A percentile compares a stretch with the other conserved stretches of the same genome.
These are phyloP conservation scores for Odontomyia ornata DNA, from an alignment of 2,888 invertebrate genomes.

Conservation along the genomic window DNA sequence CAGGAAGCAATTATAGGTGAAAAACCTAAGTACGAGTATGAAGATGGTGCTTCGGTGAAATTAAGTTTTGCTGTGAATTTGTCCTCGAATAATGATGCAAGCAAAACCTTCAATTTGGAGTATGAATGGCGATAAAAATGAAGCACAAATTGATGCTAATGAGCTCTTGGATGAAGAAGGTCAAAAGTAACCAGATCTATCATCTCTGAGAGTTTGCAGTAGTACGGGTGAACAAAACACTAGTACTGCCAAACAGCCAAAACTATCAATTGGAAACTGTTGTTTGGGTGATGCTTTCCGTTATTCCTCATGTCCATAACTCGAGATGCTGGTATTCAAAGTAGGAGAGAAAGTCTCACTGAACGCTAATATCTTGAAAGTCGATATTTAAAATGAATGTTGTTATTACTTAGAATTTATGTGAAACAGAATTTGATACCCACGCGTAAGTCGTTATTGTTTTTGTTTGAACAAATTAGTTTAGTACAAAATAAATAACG, in stretches of 20 bases:
- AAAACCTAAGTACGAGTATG: conserved; percentile 79
- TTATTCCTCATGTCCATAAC: conserved; percentile 95
- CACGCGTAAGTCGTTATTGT: conserved; percentile 6
- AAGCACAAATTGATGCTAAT: conserved; percentile 86
- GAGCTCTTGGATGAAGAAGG: too few species aligned
- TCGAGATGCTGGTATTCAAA: conserved; percentile 99
- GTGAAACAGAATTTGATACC: conserved; percentile 27
- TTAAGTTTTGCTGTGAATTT: conserved; percentile 64
- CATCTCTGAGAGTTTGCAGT: conserved; percentile 84
- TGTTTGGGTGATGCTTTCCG: conserved; percentile 99
- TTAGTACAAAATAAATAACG: not conserved
- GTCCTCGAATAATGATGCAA: conserved; percentile 49
- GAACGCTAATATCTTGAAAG: conserved; percentile 67
- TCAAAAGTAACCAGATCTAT: conserved; percentile 84
- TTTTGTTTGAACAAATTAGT: conserved; percentile 12
- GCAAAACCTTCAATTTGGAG: conserved; percentile 74
- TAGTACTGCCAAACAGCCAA: conserved; percentile 67
- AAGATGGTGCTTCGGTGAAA: conserved; percentile 73
- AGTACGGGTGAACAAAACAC: conserved; percentile 79
- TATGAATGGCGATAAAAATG: conserved; percentile 71
- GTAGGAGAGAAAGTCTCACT: conserved; percentile 94
- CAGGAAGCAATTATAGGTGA: conserved; percentile 64
- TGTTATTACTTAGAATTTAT: not conserved
- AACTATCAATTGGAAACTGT: conserved; percentile 97
- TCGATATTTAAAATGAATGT: conserved; percentile 56